Base-by-base conservation (phyloP, 1,140 invertebrate species). In the Planococcus citri region DNA sequence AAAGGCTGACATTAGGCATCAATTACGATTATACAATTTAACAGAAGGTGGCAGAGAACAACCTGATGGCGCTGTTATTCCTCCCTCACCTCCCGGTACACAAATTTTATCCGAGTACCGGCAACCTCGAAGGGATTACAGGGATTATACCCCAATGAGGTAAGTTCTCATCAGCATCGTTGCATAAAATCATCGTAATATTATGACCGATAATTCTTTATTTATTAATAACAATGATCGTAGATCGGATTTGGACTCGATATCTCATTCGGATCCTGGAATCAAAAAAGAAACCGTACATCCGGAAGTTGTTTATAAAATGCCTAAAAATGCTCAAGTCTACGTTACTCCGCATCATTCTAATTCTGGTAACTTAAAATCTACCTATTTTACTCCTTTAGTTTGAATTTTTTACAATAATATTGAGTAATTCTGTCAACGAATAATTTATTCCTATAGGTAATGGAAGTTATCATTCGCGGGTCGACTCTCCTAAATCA, bases 1-100 rank as follows among this genome's bases (percentile, higher is more conserved):
- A 77, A 90, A 90, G 75, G 86, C 86, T 0, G 86, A 82, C 71
- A 88, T 90, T 69, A 78, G 87, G 27, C 86, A 90, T 72, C 88
- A 90, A 75, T 77, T 90, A 70, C 78, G 87, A 33, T 77, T 89
- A 4, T 87, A 87, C 73, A 86, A 82, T 71, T 77, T 84, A 75
- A 74, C 72, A n/a, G 71, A 75, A 64, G 73, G 73, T 12, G 69
- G 68, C 12, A 60, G 73, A 29, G 72, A 61, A 37, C 68, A 71
- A 10, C 69, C 68, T 22, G 74, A 75, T 33, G 72, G 73, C 69
- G 70, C 71, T 27, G 73, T 41, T 51, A 60, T 51, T 33, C 68
- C 70, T 29, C 69, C 71, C n/a, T 70, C 70, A 27, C 72, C 69
- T 20, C 73, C 74, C 68, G 70, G 76, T 68, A 76, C 75, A 14